phyloP scores from a whole-genome alignment of 2,113 vertebrate genomes.

The Zosterops pallidus region DNA sequence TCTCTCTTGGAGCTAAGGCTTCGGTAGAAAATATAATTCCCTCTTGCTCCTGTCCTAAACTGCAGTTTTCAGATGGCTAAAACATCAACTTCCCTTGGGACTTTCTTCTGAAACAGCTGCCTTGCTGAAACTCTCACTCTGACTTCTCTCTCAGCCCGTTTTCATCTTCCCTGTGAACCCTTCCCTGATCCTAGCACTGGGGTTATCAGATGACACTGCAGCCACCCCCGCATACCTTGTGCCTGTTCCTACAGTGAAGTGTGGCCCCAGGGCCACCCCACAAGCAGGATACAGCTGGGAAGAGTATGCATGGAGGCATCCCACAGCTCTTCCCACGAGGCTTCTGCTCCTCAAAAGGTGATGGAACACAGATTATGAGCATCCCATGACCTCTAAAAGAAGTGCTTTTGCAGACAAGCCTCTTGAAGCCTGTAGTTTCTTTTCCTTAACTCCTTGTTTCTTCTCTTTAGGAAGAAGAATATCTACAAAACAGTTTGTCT shows the following conservation, averaged over 20 bases:
- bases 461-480: slow-evolving; percentile 78
- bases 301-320: neutral
- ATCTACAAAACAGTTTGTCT: slow-evolving; percentile 82
- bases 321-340: neutral
- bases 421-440: neutral
- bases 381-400: neutral
- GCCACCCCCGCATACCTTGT: neutral
- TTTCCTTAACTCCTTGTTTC: neutral
- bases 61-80: neutral
- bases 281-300: neutral
- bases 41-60: neutral
- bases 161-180: neutral
- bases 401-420: neutral
- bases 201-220: neutral
- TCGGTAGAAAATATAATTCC: neutral
- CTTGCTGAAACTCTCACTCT: neutral
- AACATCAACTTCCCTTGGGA: neutral
- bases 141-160: neutral
- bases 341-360: neutral
- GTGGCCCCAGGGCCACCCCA: neutral
- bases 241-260: neutral
- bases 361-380: neutral
- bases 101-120: neutral
- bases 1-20: neutral
- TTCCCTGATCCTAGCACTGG: neutral